Base-by-base conservation (phyloP, 2,113 vertebrate species). In the Oenanthe melanoleuca region DNA sequence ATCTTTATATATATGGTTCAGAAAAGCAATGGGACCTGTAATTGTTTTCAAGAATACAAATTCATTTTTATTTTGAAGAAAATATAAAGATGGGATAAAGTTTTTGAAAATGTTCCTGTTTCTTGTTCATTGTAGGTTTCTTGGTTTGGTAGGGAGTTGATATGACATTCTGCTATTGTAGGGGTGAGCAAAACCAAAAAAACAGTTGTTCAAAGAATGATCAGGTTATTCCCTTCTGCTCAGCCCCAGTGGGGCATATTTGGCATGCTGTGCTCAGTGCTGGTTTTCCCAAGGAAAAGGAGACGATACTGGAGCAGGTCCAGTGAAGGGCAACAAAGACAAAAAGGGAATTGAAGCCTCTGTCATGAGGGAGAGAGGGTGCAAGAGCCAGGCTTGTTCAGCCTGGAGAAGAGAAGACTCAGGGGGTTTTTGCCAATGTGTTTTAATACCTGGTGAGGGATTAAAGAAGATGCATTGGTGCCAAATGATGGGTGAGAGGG, bases 41-140 rank as follows among this genome's bases (percentile, higher is more conserved):
- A 33, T 0, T 85, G 42, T 73, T 90, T 92, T 71, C 13, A 70
- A 75, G 38, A 89, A 31, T 59, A 61, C 11, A 80, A 55, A 89
- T 89, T 28, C 33, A 14, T 78, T 89, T 89, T 82, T 94, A 59
- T 92, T 88, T 91, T 94, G 28, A 61, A 94, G 56, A 82, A 86
- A 89, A 88, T 42, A 87, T 5, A 84, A 91, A 90, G 42, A 82
- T 69, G 38, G 14, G 49, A 63, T 86, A 45, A 72, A 78, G 15
- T 33, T 71, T 80, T 89, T 77, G 14, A 20, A 80, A 69, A 25
- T 31, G 9, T 49, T 17, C 8, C 17, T 69, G n/a, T 47, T 67
- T 80, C 22, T 42, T 69, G 3, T 52, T 96, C 9, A 5, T 42
- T 42, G 6, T 42, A 45, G 80, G 6, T 70, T 94, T 64, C 37